A percentile compares a stretch with the other conserved stretches of the same genome.
phyloP scores from a whole-genome alignment of 2,888 invertebrate species.

The Cyclophora punctaria region DNA sequence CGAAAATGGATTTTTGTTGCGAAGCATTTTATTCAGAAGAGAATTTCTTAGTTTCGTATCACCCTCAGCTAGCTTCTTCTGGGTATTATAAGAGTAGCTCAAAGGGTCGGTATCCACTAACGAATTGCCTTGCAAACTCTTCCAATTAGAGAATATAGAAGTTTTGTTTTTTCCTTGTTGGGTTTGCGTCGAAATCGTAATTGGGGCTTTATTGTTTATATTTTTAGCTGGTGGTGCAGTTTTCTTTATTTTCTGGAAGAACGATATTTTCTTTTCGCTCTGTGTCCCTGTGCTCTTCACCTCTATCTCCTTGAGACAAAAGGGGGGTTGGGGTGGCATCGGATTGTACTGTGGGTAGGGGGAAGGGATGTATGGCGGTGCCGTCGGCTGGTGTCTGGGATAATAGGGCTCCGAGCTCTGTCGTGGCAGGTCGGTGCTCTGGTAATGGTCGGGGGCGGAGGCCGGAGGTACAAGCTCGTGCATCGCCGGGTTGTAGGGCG shows the following conservation, averaged over 20 bases:
- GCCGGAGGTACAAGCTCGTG: not conserved
- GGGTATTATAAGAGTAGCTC: constrained; percentile 38
- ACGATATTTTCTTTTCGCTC: constrained; percentile 51
- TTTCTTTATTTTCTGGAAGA: constrained; percentile 46
- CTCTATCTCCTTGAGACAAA: constrained; percentile 62
- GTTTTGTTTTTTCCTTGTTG: constrained; percentile 7
- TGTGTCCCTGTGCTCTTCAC: constrained; percentile 61
- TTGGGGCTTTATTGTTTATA: constrained; percentile 10
- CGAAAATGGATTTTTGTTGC: constrained; percentile 60
- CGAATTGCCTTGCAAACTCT: constrained; percentile 35
- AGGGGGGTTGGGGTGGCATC: constrained; percentile 39
- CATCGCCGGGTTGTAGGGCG: constrained; percentile 16
- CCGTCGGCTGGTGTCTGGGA: constrained; percentile 19
- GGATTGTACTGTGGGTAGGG: constrained; percentile 27
- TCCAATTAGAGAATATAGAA: constrained; percentile 36
- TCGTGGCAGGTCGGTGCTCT: constrained; percentile 2
- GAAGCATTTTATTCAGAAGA: constrained; percentile 52
- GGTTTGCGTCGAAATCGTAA: constrained; percentile 32
- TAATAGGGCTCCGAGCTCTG: constrained; percentile 7
- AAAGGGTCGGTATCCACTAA: constrained; percentile 27
- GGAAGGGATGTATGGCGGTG: constrained; percentile 22
- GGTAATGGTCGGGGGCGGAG: constrained; percentile 4
- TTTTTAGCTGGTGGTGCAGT: constrained; percentile 18
- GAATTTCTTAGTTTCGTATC: constrained; percentile 48
- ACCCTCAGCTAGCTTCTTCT: constrained; percentile 41